phyloP scores from a whole-genome alignment of 2,888 invertebrate species.

The Hypomecis punctinalis region DNA sequence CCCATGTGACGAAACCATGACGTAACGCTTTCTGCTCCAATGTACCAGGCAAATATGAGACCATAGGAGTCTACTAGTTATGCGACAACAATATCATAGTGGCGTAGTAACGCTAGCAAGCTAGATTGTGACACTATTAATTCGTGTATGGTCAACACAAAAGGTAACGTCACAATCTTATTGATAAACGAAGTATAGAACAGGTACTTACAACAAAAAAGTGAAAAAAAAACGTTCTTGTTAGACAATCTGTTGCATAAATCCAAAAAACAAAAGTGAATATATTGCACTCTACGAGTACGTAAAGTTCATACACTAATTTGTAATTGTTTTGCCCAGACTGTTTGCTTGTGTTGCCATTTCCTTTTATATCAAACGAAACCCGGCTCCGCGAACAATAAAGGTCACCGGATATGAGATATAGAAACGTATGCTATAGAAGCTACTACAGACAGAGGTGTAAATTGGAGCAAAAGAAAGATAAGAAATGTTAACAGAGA shows the following conservation, averaged over 20 bases:
- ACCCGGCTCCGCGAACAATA: constrained; percentile 23
- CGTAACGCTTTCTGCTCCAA: constrained; percentile 43
- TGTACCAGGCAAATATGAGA: constrained; percentile 45
- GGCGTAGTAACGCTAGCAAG: background rate
- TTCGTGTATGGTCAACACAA: too few species aligned
- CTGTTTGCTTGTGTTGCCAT: constrained; percentile 18
- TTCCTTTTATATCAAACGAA: constrained; percentile 23
- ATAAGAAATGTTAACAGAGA: too few species aligned
- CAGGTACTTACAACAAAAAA: too few species aligned
- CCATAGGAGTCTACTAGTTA: constrained; percentile 20
- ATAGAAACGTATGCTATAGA: constrained; percentile 15
- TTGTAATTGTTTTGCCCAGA: constrained; percentile 13
- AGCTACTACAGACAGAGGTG: constrained; percentile 1
- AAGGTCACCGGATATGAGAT: constrained; percentile 26
- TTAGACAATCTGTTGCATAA: too few species aligned
- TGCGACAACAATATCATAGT: background rate
- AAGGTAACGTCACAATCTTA: too few species aligned
- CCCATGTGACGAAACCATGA: constrained; percentile 41
- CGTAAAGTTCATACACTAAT: background rate
- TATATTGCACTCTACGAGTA: background rate
- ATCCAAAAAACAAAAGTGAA: too few species aligned
- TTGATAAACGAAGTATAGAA: too few species aligned
- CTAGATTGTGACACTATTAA: background rate
- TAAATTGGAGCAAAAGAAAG: background rate
- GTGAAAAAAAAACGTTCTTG: too few species aligned